A percentile compares a stretch with the other conserved stretches of the same genome.
phyloP scores from a whole-genome alignment of 2,888 invertebrate genomes.

The Pycnomerus fuliginosus region DNA sequence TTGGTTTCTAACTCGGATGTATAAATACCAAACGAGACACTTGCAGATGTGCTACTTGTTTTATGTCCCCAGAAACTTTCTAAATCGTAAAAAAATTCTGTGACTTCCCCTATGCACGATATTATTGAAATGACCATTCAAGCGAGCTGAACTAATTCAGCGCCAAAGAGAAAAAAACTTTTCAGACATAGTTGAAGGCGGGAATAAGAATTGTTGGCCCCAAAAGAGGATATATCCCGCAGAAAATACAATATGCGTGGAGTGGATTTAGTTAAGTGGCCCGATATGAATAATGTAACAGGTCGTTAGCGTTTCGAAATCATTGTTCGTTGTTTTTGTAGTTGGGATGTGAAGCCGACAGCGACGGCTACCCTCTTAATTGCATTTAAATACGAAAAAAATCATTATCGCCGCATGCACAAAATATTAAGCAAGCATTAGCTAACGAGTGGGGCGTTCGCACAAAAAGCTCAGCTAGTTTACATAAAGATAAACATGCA shows the following conservation, averaged over 20 bases:
- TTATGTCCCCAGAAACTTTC: no score
- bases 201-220: slow-evolving; percentile 22
- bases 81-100: no score
- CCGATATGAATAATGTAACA: slow-evolving; percentile 46
- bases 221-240: slow-evolving; percentile 36
- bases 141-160: no score
- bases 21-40: no score
- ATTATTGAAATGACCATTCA: no score
- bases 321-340: slow-evolving; percentile 32
- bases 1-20: no score
- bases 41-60: no score
- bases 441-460: not conserved
- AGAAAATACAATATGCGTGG: slow-evolving; percentile 37
- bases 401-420: slow-evolving; percentile 25
- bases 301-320: slow-evolving; percentile 43
- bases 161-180: no score
- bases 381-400: slow-evolving; percentile 37
- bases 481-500: no score
- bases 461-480: no score
- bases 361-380: slow-evolving; percentile 31
- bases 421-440: slow-evolving; percentile 26
- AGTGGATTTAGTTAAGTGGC: slow-evolving; percentile 44
- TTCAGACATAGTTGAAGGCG: no score
- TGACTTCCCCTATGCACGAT: no score
- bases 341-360: slow-evolving; percentile 19